phyloP scores from a whole-genome alignment of 2,888 invertebrate genomes.

The Drosophila cognata region DNA sequence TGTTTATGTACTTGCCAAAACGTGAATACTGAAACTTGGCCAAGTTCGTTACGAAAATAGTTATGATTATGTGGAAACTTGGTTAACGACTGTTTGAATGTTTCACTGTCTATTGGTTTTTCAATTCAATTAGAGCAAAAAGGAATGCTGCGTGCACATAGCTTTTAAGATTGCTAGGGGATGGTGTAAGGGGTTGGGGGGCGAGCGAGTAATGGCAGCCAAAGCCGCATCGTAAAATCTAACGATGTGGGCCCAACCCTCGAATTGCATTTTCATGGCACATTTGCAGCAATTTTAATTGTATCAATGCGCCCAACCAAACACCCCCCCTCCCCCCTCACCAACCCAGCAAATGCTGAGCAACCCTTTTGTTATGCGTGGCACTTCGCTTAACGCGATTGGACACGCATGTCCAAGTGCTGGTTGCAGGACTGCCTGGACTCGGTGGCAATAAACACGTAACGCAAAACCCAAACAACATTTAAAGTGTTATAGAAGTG shows the following conservation, averaged over 20 bases:
- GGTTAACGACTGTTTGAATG: slow-evolving; percentile 19
- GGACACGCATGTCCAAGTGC: slow-evolving; percentile 82
- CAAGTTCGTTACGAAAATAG: slow-evolving; percentile 6
- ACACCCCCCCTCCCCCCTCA: slow-evolving; percentile 7
- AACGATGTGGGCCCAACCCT: slow-evolving; percentile 74
- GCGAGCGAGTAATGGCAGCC: not conserved
- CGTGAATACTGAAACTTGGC: slow-evolving; percentile 40
- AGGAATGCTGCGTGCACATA: slow-evolving; percentile 24
- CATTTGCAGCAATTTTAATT: slow-evolving; percentile 78
- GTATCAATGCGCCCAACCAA: slow-evolving; percentile 57
- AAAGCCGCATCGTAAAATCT: slow-evolving; percentile 75
- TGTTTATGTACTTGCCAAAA: slow-evolving; percentile 59
- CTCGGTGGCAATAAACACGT: slow-evolving; percentile 73
- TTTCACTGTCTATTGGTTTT: slow-evolving; percentile 39
- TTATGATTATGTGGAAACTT: slow-evolving; percentile 24
- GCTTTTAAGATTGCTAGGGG: not conserved
- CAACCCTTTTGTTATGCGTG: slow-evolving; percentile 63
- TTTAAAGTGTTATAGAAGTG: slow-evolving; percentile 76
- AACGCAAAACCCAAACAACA: slow-evolving; percentile 57
- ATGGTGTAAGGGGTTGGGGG: not conserved
- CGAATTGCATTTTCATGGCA: slow-evolving; percentile 72
- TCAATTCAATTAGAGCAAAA: slow-evolving; percentile 60
- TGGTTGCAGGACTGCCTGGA: slow-evolving; percentile 3
- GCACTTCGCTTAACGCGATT: slow-evolving; percentile 70
- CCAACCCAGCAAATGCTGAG: not conserved